Percentiles rank a stretch among this genome's conserved stretches.
phyloP scores from a whole-genome alignment of 53 echinoderm and acorn worm genomes.

The Apostichopus leukothele region DNA sequence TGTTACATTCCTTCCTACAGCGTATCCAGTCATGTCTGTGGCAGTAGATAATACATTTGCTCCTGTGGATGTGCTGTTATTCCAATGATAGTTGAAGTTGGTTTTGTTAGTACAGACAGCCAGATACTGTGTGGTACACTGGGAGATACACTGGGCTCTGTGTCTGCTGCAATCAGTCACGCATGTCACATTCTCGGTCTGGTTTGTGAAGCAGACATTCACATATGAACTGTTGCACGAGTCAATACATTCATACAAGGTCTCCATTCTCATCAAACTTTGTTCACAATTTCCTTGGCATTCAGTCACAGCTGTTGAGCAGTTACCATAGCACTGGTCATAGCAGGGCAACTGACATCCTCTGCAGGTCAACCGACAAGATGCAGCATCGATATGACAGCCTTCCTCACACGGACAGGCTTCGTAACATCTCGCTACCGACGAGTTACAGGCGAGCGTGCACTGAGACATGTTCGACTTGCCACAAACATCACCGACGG shows the following conservation, averaged over 20 bases:
- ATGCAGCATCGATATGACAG: slow-evolving; percentile 40
- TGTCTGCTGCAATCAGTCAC: not conserved
- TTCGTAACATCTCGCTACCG: slow-evolving; percentile 44
- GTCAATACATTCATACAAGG: not conserved
- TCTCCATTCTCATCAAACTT: not conserved
- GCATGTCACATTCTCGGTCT: not conserved
- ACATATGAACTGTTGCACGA: not conserved
- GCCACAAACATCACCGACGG: slow-evolving; percentile 1
- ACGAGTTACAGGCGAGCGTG: slow-evolving; percentile 35
- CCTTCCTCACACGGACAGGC: slow-evolving; percentile 63
- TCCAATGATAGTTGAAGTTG: not conserved
- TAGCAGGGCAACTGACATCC: slow-evolving; percentile 56
- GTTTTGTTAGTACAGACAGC: not conserved
- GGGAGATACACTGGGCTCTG: not conserved
- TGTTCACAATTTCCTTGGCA: slow-evolving; percentile 49
- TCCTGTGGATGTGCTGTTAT: not conserved
- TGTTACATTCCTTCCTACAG: not conserved
- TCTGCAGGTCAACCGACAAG: slow-evolving; percentile 52
- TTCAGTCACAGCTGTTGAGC: slow-evolving; percentile 1
- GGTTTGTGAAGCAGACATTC: not conserved
- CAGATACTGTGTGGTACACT: not conserved
- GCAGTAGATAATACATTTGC: not conserved
- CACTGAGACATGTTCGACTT: slow-evolving; percentile 48
- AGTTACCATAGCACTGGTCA: slow-evolving; percentile 41
- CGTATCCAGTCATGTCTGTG: too few relatives aligned